These are phyloP conservation scores for Cyclopterus lumpus DNA, from an alignment of 2,797 vertebrate genomes.

Conservation along the genomic window DNA sequence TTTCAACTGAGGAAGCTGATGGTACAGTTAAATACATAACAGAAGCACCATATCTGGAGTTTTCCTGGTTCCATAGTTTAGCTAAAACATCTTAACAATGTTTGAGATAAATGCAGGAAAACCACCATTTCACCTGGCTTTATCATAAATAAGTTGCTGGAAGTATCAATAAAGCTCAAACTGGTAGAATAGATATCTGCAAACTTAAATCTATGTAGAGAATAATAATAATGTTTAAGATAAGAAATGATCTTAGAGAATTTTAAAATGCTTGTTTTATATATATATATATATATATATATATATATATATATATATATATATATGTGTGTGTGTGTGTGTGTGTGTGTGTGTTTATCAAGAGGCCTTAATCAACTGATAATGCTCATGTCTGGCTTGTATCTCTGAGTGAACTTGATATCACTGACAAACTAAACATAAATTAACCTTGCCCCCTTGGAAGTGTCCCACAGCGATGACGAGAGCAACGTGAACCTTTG, in stretches of 20 bases:
- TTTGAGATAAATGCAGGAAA: neutral
- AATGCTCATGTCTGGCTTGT: neutral
- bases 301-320: too few species aligned
- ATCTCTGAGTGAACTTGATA: neutral
- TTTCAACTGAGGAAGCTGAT: neutral
- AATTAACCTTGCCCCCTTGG: too few species aligned
- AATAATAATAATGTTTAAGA: neutral
- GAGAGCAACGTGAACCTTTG: neutral
- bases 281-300: too few species aligned
- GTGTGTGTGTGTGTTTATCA: neutral
- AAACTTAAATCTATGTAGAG: too few species aligned
- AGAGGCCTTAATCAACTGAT: neutral
- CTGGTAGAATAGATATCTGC: too few species aligned
- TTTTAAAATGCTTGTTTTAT: neutral
- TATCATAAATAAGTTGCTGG: too few species aligned
- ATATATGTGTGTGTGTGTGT: too few species aligned
- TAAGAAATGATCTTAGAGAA: neutral
- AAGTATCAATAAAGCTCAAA: too few species aligned
- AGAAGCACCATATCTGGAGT: neutral
- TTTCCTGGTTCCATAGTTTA: slow-evolving; percentile 25
- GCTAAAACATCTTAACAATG: neutral
- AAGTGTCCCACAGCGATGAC: neutral
- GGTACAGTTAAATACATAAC: neutral
- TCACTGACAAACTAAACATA: neutral
- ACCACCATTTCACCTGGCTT: too few species aligned